Evolutionary conservation across 2,888 invertebrate genomes (phyloP).

Genomic region (Ferdinandea cuprea): DNA sequence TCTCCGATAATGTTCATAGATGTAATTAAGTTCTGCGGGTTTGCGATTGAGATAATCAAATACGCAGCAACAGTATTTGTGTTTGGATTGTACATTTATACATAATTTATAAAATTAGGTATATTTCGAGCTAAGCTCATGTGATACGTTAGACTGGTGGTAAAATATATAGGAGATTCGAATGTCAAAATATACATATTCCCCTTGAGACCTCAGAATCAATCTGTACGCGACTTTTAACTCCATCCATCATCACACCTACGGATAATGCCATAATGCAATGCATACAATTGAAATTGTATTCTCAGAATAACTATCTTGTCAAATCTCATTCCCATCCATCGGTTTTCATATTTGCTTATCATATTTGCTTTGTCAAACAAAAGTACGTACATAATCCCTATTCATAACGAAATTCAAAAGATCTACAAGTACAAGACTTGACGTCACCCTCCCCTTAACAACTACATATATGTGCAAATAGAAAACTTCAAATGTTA

Average conservation of each 20-base stretch:
- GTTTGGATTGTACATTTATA: too few species aligned
- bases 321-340: not conserved
- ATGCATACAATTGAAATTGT: not conserved
- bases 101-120: too few species aligned
- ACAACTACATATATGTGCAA: too few species aligned
- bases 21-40: conserved; percentile 31
- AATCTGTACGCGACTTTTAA: too few species aligned
- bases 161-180: too few species aligned
- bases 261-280: not conserved
- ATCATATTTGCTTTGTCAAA: conserved; percentile 2
- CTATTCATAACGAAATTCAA: conserved; percentile 2
- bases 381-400: not conserved
- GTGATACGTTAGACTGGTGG: too few species aligned
- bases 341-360: not conserved
- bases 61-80: not conserved
- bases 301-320: not conserved
- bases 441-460: not conserved
- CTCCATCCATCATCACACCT: too few species aligned
- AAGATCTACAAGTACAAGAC: not conserved
- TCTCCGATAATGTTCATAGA: conserved; percentile 27
- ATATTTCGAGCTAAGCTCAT: too few species aligned
- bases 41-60: not conserved
- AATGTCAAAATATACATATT: too few species aligned
- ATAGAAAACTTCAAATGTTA: too few species aligned
- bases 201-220: too few species aligned